These are phyloP conservation scores for Bradysia coprophila DNA, from an alignment of 1,140 invertebrate species.

Conservation along the genomic window DNA sequence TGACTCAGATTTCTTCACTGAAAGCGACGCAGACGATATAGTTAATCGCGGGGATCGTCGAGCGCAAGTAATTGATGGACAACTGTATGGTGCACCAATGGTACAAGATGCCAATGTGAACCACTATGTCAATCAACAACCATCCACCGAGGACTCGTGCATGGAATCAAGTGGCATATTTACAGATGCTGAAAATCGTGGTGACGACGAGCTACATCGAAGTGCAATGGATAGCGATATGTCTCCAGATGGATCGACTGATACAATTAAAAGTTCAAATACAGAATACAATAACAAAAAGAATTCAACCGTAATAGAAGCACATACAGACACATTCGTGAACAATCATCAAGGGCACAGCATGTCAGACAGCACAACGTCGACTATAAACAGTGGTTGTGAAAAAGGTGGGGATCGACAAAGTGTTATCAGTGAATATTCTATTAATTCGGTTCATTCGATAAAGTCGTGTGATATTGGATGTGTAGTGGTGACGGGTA, in stretches of 20 bases:
- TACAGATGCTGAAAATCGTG: constrained; percentile 57
- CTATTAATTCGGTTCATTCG: not conserved
- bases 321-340: not conserved
- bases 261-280: constrained; percentile 15
- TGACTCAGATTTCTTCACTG: constrained; percentile 75
- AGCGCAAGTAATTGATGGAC: constrained; percentile 67
- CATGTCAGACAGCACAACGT: not conserved
- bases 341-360: not conserved
- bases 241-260: constrained; percentile 33
- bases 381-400: constrained; percentile 1
- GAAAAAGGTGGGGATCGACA: not conserved
- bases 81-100: constrained; percentile 50
- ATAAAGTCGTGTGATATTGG: too few species aligned
- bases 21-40: constrained; percentile 69
- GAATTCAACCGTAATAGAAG: not conserved
- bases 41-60: constrained; percentile 41
- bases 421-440: not conserved
- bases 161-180: constrained; percentile 78
- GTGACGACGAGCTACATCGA: constrained; percentile 21
- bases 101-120: constrained; percentile 20
- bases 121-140: constrained; percentile 26
- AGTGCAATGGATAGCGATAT: constrained; percentile 21
- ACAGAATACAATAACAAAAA: constrained; percentile 16
- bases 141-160: constrained; percentile 33
- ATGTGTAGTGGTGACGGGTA: too few species aligned